phyloP scores from a whole-genome alignment of 2,797 vertebrate species.

The Melanotaenia nigrans region DNA sequence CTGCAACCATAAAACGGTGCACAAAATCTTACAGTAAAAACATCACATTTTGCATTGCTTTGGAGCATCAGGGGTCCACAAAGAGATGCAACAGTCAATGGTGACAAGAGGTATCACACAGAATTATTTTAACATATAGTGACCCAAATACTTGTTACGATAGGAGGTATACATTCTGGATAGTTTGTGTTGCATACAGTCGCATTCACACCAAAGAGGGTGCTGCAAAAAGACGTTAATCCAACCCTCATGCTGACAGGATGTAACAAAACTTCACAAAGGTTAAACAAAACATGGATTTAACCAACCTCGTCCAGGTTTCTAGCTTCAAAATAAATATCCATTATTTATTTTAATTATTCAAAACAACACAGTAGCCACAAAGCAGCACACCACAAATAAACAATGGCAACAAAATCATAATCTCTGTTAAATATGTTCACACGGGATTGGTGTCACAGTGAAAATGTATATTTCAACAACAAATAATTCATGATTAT shows the following conservation, averaged over 20 bases:
- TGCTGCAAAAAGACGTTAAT: conserved; percentile 24
- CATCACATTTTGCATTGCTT: not conserved
- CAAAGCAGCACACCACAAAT: conserved; percentile 59
- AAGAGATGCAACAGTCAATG: conserved; percentile 46
- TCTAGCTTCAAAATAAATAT: not conserved
- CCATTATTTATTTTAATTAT: conserved; percentile 1
- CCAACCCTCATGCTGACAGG: conserved; percentile 43
- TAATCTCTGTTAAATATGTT: conserved; percentile 63
- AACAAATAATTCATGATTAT: conserved; percentile 63
- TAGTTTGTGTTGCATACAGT: conserved; percentile 32
- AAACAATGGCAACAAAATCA: conserved; percentile 23
- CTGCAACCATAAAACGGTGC: conserved; percentile 74
- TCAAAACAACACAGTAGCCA: conserved; percentile 45
- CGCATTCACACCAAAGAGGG: conserved; percentile 44
- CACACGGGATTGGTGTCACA: conserved; percentile 61
- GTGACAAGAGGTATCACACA: conserved; percentile 48
- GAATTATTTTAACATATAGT: conserved; percentile 22
- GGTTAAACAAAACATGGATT: not conserved
- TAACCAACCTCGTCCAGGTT: not conserved
- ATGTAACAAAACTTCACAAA: not conserved
- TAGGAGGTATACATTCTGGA: conserved; percentile 26
- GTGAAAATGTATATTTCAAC: conserved; percentile 63
- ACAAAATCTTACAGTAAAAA: conserved; percentile 57
- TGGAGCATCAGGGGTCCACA: conserved; percentile 18
- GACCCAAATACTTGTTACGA: conserved; percentile 44